Conservation (phyloP, 2,888 invertebrate species). For the Harpalus rubripes region DNA sequence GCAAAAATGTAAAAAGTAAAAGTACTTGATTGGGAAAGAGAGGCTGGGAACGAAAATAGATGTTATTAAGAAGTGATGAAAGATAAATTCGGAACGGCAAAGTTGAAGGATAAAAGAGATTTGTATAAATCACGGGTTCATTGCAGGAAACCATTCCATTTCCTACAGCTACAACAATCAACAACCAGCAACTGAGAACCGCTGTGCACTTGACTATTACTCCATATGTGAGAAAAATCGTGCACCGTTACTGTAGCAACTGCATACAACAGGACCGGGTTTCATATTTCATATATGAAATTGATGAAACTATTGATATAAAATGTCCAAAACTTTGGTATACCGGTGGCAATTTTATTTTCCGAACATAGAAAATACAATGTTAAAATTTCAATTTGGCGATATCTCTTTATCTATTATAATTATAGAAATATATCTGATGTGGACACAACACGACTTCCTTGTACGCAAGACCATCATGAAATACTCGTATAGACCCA, state of each 20-base stretch:
- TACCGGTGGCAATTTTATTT: too few relatives aligned
- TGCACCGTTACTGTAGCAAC: conserved; percentile 36
- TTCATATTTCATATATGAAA: too few relatives aligned
- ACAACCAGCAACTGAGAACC: too few relatives aligned
- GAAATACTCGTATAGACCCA: too few relatives aligned
- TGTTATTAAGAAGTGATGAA: conserved; percentile 47
- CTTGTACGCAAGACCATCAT: too few relatives aligned
- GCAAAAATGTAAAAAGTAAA: background rate
- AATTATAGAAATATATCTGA: too few relatives aligned
- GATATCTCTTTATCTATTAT: too few relatives aligned
- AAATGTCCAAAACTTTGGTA: too few relatives aligned
- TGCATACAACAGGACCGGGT: background rate
- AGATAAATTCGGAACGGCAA: conserved; percentile 44
- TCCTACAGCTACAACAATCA: conserved; percentile 44
- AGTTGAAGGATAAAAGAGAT: conserved; percentile 49
- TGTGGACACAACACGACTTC: too few relatives aligned
- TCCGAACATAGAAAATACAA: too few relatives aligned
- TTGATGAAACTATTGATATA: too few relatives aligned
- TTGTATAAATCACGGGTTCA: conserved; percentile 50
- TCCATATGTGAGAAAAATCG: conserved; percentile 48
- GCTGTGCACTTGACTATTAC: conserved; percentile 18
- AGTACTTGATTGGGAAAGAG: conserved; percentile 6
- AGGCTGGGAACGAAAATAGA: conserved; percentile 1
- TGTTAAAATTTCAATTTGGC: too few relatives aligned
- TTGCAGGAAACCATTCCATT: conserved; percentile 42